Conservation (phyloP, 2,797 vertebrate genomes). For the Lerista edwardsae region DNA sequence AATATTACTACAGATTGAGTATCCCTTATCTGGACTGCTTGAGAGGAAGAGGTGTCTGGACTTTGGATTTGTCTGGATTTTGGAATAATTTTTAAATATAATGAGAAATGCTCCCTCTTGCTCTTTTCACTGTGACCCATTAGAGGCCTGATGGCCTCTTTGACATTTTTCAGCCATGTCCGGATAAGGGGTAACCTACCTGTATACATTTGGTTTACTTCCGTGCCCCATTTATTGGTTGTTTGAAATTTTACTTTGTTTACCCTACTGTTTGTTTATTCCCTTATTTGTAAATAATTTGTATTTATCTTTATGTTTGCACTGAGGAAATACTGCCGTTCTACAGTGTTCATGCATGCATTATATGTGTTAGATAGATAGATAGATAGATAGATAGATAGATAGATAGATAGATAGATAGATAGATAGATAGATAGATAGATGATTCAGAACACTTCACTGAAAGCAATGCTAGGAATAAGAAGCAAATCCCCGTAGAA, state of each 20-base stretch:
- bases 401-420: neutral
- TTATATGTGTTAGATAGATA: neutral
- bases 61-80: no score
- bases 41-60: no score
- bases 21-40: no score
- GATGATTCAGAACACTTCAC: neutral
- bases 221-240: neutral
- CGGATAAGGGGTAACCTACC: no score
- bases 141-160: no score
- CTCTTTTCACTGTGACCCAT: no score
- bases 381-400: no score
- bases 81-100: no score
- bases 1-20: neutral
- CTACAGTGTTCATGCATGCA: neutral
- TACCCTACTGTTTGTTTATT: neutral
- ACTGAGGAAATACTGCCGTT: neutral
- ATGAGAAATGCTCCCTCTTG: no score
- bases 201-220: neutral
- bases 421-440: neutral
- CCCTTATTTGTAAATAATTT: neutral
- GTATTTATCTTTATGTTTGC: neutral
- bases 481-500: no score
- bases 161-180: no score
- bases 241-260: neutral
- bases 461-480: neutral